Evolutionary conservation across 2,113 vertebrate genomes (phyloP), one percentile per base, ranked within the genome.

Genomic region (Ageneiosus marmoratus): DNA sequence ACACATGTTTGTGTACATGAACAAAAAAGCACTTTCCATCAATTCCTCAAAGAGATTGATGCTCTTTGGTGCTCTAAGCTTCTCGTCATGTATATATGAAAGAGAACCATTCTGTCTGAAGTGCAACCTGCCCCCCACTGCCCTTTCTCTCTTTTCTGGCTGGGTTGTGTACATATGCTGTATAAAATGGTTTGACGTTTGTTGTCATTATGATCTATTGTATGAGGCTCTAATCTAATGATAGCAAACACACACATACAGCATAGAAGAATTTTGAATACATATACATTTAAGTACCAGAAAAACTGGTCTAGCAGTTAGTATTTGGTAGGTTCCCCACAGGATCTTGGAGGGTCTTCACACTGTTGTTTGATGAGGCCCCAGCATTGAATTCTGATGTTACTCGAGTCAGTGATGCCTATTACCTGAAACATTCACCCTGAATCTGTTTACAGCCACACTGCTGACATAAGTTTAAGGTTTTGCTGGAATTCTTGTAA

Each of bases 201-300:
- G 88, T 92, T 83, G 86, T 85, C 88, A 86, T 88, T 89, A 92
- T 91, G 90, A 93, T 92, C 93, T 92, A 91, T 94, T 92, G 89
- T 86, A 60, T 90, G 89, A 88, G 81, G 85, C 86, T 92, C 92
- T 93, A 92, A 91, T 91, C 92, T 91, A 92, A 93, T 92, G 91
- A 91, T 90, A 91, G 86, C 84, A 85, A 48, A 63, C 53, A 18
- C 24, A 65, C 63, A 65, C 62, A 69, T 32, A 37, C 34, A 41
- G 32, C 29, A 65, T 20, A 7, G 7, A 20, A 16, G 20, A 8
- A 20, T 65, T n/a, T n/a, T n/a, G n/a, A n/a, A n/a, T 11, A 48
- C 46, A 48, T 10, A 48, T 9, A 48, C 46, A 48, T 7, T 3
- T 7, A 41, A 5, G 37, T 41, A 41, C 37, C n/a, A n/a, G n/a